Evolutionary conservation across 2,797 vertebrate species (phyloP), one percentile per base, ranked within the genome.

Genomic region (Chaenodraco wilsoni): DNA sequence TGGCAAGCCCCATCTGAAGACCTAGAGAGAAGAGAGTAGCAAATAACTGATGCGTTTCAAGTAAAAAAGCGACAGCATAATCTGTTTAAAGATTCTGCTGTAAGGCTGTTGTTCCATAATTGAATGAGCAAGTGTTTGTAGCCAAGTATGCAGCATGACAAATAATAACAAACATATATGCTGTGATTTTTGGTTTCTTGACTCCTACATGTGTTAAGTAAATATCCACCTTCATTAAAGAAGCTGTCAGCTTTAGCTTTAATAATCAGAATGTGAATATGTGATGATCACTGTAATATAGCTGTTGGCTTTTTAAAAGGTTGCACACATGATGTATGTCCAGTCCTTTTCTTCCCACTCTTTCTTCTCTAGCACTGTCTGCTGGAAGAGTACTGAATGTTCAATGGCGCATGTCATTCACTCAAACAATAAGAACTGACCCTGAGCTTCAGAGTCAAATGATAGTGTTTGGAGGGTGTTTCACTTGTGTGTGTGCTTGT

Each of bases 81-180:
- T 84, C 55, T 85, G 79, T 85, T 87, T 72, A 69, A 81, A 81
- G 70, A 72, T 79, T 78, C 79, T 60, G 76, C 83, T 87, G 83
- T 84, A 81, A 81, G 65, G 83, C 68, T 79, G 84, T 82, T 86
- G 85, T 86, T 88, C 79, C 81, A 87, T 83, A 83, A 90, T 89
- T 87, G 77, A 91, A 85, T 67, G 81, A 89, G 79, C 76, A 86
- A 89, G 86, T 89, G 88, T 90, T 90, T 88, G 79, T 69, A 81
- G 88, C 84, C 85, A 88, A 87, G 87, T 86, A 86, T 69, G 7
- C 74, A 78, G 83, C 61, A 55, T 78, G 82, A 75, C 85, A 77
- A 71, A 81, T 27, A 87, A 83, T 78, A 72, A 78, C 64, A 87
- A 88, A 84, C 69, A 83, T 66, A 71, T 69, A 59, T 19, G 66